phyloP scores from a whole-genome alignment of 2,888 invertebrate species.

The Lampropteryx suffumata region DNA sequence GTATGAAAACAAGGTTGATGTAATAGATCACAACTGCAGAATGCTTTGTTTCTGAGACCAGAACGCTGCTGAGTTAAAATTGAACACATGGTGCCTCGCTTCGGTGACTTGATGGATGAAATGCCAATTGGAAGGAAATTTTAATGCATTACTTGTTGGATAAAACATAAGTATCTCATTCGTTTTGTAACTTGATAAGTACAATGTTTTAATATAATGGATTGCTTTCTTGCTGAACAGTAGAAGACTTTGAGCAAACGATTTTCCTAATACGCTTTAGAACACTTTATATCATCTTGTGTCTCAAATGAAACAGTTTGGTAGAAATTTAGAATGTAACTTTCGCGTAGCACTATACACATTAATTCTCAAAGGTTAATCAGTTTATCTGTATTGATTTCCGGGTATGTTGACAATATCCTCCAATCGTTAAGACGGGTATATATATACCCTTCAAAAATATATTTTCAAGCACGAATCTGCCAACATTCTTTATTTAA shows the following conservation, averaged over 20 bases:
- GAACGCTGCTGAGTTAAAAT: conserved; percentile 51
- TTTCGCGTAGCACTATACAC: too few species aligned
- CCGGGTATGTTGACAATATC: too few species aligned
- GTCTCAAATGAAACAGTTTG: too few species aligned
- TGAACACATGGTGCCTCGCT: conserved; percentile 55
- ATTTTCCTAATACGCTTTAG: neutral
- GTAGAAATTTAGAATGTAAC: too few species aligned
- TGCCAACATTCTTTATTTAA: too few species aligned
- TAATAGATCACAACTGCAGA: conserved; percentile 17
- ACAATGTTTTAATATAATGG: neutral
- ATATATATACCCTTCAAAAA: too few species aligned
- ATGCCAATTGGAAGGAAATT: conserved; percentile 41
- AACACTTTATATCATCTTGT: too few species aligned
- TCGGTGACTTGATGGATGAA: conserved; percentile 51
- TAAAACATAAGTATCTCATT: conserved; percentile 20
- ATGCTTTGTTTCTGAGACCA: conserved; percentile 27
- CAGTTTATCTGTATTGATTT: too few species aligned
- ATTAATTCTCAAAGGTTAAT: too few species aligned
- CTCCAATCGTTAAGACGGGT: too few species aligned
- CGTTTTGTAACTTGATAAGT: conserved; percentile 13
- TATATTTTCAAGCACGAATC: too few species aligned
- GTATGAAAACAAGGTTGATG: conserved; percentile 33
- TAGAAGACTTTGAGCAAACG: too few species aligned
- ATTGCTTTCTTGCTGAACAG: neutral
- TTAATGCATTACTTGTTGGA: conserved; percentile 35